These are phyloP conservation scores for Lacerta viridis DNA, from an alignment of 2,797 vertebrate genomes.

Conservation along the genomic window DNA sequence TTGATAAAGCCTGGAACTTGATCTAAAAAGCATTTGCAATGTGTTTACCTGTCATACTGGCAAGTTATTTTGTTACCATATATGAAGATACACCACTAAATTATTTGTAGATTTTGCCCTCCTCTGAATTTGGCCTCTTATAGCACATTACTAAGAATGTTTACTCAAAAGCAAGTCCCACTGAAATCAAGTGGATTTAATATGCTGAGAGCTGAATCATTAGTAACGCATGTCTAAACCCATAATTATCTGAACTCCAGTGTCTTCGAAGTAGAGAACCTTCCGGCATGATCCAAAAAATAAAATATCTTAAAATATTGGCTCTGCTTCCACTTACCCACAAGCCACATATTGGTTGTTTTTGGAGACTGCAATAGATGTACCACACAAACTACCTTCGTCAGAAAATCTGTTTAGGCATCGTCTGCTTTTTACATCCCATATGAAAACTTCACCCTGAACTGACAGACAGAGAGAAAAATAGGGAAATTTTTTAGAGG, in stretches of 20 bases:
- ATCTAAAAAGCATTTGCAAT: background rate
- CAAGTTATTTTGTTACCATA: background rate
- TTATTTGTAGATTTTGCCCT: background rate
- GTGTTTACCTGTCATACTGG: too few species aligned
- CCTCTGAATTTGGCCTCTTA: background rate
- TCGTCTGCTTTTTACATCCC: slow-evolving; percentile 84
- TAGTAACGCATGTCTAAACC: background rate
- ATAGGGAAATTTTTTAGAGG: background rate
- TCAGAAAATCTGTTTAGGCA: slow-evolving; percentile 84
- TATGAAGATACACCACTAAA: background rate
- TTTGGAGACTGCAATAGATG: slow-evolving; percentile 81
- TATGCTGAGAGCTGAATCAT: too few species aligned
- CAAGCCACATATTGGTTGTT: slow-evolving; percentile 85
- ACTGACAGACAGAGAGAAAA: slow-evolving; percentile 64
- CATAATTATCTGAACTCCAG: background rate
- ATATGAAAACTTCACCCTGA: slow-evolving; percentile 84
- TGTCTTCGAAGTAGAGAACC: background rate
- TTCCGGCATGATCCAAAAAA: background rate
- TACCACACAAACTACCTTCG: slow-evolving; percentile 82
- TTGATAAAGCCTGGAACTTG: background rate
- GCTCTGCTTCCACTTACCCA: slow-evolving; percentile 79
- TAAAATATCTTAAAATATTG: background rate
- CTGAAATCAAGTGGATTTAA: too few species aligned
- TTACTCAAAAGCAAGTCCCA: too few species aligned
- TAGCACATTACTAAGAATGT: background rate